Evolutionary conservation across 2,113 vertebrate genomes (phyloP).

Genomic region (Nyctereutes procyonoides): DNA sequence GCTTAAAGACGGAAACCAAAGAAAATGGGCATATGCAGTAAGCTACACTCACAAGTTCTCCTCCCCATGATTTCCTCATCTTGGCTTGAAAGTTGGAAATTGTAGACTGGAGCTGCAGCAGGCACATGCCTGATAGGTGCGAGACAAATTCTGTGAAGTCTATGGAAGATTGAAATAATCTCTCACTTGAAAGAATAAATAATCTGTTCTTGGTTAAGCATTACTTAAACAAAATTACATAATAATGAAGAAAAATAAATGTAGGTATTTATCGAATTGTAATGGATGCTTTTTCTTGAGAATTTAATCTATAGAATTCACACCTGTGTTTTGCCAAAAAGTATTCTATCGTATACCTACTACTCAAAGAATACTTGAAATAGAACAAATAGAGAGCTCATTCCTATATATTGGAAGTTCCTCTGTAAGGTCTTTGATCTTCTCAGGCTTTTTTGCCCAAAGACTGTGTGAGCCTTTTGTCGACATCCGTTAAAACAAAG

Average conservation of each 20-base stretch:
- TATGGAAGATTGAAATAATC: not conserved
- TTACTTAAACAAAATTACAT: not conserved
- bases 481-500: constrained; percentile 75
- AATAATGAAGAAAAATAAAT: not conserved
- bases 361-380: constrained; percentile 11
- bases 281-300: not conserved
- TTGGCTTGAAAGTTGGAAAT: not conserved
- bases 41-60: not conserved
- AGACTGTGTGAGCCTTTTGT: constrained; percentile 65
- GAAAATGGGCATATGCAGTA: too few species aligned
- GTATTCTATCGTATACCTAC: not conserved
- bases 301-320: not conserved
- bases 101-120: not conserved
- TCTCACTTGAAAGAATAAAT: not conserved
- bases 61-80: not conserved
- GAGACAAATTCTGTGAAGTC: not conserved
- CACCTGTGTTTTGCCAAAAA: not conserved
- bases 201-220: not conserved
- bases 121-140: not conserved
- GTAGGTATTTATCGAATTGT: not conserved
- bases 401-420: not conserved
- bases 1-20: not conserved
- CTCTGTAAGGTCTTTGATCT: constrained; percentile 49
- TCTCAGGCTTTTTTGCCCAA: constrained; percentile 39
- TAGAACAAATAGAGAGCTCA: not conserved